These are phyloP conservation scores for Cheilosia variabilis DNA, from an alignment of 2,888 invertebrate species.

Conservation along the genomic window DNA sequence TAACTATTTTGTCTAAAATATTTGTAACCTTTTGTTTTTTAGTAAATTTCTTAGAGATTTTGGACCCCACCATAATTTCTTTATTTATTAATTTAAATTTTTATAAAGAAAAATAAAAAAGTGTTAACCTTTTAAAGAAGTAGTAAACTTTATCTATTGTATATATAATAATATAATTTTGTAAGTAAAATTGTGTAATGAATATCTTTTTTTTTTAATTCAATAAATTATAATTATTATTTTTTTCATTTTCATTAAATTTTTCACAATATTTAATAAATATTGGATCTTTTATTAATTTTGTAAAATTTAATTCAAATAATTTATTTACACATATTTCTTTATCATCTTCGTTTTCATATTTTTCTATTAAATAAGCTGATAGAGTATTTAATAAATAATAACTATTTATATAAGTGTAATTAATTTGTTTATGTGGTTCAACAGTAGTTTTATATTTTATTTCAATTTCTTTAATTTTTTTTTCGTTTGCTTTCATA, in stretches of 20 bases:
- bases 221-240: conserved; percentile 16
- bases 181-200: too few species aligned
- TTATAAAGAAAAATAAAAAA: too few species aligned
- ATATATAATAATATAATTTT: too few species aligned
- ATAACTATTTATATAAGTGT: conserved; percentile 17
- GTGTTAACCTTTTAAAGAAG: too few species aligned
- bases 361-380: conserved; percentile 25
- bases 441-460: conserved; percentile 3
- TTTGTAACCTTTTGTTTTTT: too few species aligned
- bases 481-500: conserved; percentile 7
- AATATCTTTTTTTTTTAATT: background rate
- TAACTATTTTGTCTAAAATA: background rate
- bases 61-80: too few species aligned
- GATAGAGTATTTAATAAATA: conserved; percentile 18
- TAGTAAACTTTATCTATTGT: too few species aligned
- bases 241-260: conserved; percentile 20
- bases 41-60: too few species aligned
- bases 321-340: conserved; percentile 9
- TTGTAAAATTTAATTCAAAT: conserved; percentile 32
- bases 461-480: conserved; percentile 6
- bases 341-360: conserved; percentile 14
- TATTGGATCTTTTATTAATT: conserved; percentile 16
- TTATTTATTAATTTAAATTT: too few species aligned
- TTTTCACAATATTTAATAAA: conserved; percentile 20
- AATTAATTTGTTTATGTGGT: conserved; percentile 13